These are phyloP conservation scores for Holotrichia oblita DNA, from an alignment of 1,140 invertebrate species.

Conservation along the genomic window DNA sequence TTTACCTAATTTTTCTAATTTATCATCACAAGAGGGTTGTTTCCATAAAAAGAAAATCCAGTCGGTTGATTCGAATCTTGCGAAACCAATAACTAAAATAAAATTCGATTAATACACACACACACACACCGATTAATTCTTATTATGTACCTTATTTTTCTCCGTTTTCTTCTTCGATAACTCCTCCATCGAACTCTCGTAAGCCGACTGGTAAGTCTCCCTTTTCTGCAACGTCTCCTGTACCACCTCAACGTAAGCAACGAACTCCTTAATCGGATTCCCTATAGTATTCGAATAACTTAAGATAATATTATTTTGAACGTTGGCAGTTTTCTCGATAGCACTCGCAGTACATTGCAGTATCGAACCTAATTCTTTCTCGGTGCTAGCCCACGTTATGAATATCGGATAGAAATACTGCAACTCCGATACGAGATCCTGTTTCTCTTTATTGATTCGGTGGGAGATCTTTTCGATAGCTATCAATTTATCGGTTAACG, in stretches of 20 bases:
- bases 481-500: slow-evolving; percentile 71
- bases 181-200: slow-evolving; percentile 74
- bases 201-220: slow-evolving; percentile 74
- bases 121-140: no score
- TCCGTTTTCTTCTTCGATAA: slow-evolving; percentile 70
- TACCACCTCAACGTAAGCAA: slow-evolving; percentile 74
- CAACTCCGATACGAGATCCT: slow-evolving; percentile 67
- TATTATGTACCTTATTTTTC: slow-evolving; percentile 68
- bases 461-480: slow-evolving; percentile 73
- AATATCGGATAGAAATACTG: slow-evolving; percentile 68
- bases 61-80: slow-evolving; percentile 50
- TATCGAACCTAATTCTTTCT: slow-evolving; percentile 65
- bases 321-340: slow-evolving; percentile 63
- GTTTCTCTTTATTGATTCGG: slow-evolving; percentile 74
- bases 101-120: not conserved
- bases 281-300: slow-evolving; percentile 58
- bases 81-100: slow-evolving; percentile 56
- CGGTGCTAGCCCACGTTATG: slow-evolving; percentile 65
- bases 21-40: slow-evolving; percentile 66
- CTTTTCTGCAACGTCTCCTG: slow-evolving; percentile 74
- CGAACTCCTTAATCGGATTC: slow-evolving; percentile 74
- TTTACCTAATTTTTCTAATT: slow-evolving; percentile 66
- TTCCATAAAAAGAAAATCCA: slow-evolving; percentile 67
- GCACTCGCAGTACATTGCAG: slow-evolving; percentile 63
- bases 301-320: slow-evolving; percentile 65